phyloP scores from a whole-genome alignment of 2,113 vertebrate genomes.

The Vulpes vulpes region DNA sequence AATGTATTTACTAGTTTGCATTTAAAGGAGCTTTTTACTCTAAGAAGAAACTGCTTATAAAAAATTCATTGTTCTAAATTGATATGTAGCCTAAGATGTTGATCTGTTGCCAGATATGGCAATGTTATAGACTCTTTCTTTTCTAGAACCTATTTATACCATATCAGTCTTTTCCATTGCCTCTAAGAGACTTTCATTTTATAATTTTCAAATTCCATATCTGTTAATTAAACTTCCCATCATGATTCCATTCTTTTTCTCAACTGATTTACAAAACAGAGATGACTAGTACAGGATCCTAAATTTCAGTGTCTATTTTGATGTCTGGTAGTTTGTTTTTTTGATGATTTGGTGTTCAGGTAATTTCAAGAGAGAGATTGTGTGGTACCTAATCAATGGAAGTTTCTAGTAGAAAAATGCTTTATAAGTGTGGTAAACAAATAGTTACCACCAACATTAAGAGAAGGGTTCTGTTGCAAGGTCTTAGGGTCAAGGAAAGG shows the following conservation, averaged over 20 bases:
- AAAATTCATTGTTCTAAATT: constrained; percentile 34
- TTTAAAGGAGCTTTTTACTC: constrained; percentile 24
- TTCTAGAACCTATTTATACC: neutral
- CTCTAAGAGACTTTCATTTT: constrained; percentile 26
- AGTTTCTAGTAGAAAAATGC: constrained; percentile 48
- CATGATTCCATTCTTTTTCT: constrained; percentile 21
- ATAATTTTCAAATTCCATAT: constrained; percentile 10
- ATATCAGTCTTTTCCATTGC: neutral
- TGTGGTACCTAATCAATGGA: neutral
- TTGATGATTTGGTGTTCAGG: neutral
- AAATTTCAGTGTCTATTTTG: constrained; percentile 14
- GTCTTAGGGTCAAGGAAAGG: neutral
- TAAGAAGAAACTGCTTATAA: neutral
- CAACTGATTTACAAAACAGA: constrained; percentile 17
- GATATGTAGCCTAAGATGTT: neutral
- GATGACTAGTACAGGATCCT: neutral
- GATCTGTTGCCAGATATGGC: neutral
- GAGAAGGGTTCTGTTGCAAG: neutral
- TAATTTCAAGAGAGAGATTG: neutral
- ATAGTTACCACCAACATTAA: neutral
- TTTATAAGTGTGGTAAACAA: neutral
- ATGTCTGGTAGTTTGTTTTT: neutral
- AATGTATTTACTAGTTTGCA: constrained; percentile 20
- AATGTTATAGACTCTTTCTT: neutral
- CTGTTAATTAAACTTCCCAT: neutral